These are phyloP conservation scores for Apis cerana DNA, from an alignment of 1,140 invertebrate species.

Conservation along the genomic window DNA sequence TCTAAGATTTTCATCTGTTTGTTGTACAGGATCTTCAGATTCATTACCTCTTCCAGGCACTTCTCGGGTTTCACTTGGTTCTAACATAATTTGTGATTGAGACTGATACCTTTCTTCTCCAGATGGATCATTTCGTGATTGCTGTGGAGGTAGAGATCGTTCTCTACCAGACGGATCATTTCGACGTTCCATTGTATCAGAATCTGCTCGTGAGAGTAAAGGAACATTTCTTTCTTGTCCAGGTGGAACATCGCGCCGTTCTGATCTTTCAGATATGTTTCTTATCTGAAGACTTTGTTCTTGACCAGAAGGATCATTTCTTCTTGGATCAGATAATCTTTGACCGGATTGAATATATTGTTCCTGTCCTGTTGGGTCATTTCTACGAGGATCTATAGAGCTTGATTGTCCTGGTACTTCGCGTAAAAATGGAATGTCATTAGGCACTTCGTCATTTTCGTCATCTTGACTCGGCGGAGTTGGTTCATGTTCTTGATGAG, in stretches of 20 bases:
- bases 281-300: slow-evolving; percentile 67
- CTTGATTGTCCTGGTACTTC: slow-evolving; percentile 79
- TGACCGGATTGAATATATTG: slow-evolving; percentile 70
- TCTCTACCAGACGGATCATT: slow-evolving; percentile 78
- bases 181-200: slow-evolving; percentile 71
- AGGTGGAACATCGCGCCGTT: slow-evolving; percentile 75
- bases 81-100: slow-evolving; percentile 63
- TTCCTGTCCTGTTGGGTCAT: slow-evolving; percentile 79
- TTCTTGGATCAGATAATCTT: slow-evolving; percentile 69
- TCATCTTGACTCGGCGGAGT: slow-evolving; percentile 77
- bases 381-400: slow-evolving; percentile 74
- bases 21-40: slow-evolving; percentile 65
- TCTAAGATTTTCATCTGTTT: slow-evolving; percentile 66
- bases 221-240: slow-evolving; percentile 74
- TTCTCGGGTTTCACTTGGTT: slow-evolving; percentile 71
- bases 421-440: slow-evolving; percentile 78
- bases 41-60: slow-evolving; percentile 76
- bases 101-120: slow-evolving; percentile 72
- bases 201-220: slow-evolving; percentile 61
- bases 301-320: slow-evolving; percentile 78
- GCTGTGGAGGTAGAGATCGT: slow-evolving; percentile 70
- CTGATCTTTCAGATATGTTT: slow-evolving; percentile 69
- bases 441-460: slow-evolving; percentile 79
- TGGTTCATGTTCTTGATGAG: slow-evolving; percentile 76
- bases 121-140: slow-evolving; percentile 78